Percentiles rank a stretch among this genome's conserved stretches.
phyloP scores from a whole-genome alignment of 2,113 vertebrate species.

The Vulpes vulpes region DNA sequence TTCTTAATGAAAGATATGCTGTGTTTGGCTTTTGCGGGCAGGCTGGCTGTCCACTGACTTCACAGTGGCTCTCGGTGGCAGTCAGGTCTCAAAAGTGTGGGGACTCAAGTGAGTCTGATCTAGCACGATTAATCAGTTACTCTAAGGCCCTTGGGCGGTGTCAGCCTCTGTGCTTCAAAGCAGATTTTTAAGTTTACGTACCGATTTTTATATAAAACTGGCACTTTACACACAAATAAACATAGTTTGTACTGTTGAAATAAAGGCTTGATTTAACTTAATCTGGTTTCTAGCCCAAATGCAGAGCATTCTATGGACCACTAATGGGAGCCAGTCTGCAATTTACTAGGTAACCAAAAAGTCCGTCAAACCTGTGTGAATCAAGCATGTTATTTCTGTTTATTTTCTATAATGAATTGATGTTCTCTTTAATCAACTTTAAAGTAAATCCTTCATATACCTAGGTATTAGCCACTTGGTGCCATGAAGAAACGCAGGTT shows the following conservation, averaged over 20 bases:
- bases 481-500: too few relatives aligned
- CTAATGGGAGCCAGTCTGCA: not conserved
- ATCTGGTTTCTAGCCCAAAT: not conserved
- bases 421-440: not conserved
- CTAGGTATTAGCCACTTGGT: not conserved
- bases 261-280: conserved; percentile 35
- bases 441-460: not conserved
- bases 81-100: not conserved
- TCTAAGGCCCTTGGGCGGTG: not conserved
- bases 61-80: not conserved
- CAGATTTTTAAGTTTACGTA: conserved; percentile 84
- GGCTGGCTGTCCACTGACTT: not conserved
- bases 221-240: conserved; percentile 86
- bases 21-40: not conserved
- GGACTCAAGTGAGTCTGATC: not conserved
- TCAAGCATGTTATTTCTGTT: not conserved
- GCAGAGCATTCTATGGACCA: not conserved
- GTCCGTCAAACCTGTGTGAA: not conserved
- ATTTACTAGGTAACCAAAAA: not conserved
- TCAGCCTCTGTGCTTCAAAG: conserved; percentile 74
- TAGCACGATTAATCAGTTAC: not conserved
- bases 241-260: conserved; percentile 51
- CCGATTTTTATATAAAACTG: conserved; percentile 84
- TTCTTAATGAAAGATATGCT: not conserved
- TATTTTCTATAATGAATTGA: conserved; percentile 21